Percentiles rank a stretch among this genome's conserved stretches.
Evolutionary conservation across 2,113 vertebrate species (phyloP).

Genomic region (Tinamus guttatus): DNA sequence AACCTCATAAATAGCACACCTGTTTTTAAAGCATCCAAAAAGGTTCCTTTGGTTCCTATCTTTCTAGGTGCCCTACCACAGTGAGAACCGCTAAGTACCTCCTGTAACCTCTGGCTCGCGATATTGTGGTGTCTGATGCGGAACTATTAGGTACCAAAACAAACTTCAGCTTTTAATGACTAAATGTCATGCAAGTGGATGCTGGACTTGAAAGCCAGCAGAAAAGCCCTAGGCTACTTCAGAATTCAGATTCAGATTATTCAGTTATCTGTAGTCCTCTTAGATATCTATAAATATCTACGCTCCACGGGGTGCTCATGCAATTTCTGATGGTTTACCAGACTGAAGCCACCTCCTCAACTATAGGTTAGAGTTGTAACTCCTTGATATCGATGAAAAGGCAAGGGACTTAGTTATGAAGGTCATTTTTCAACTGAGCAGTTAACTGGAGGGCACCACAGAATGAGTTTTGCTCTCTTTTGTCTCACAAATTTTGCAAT

Average conservation of each 20-base stretch:
- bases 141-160: slow-evolving; percentile 39
- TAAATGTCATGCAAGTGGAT: slow-evolving; percentile 47
- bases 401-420: slow-evolving; percentile 81
- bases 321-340: slow-evolving; percentile 75
- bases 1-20: not conserved
- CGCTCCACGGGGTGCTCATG: slow-evolving; percentile 61
- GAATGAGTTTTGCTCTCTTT: slow-evolving; percentile 72
- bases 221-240: slow-evolving; percentile 64
- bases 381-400: slow-evolving; percentile 72
- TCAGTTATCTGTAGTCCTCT: slow-evolving; percentile 63
- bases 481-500: slow-evolving; percentile 77
- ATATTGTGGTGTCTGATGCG: not conserved
- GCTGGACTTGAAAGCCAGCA: slow-evolving; percentile 56
- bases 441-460: slow-evolving; percentile 79
- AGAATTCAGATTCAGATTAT: slow-evolving; percentile 73
- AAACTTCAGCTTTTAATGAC: slow-evolving; percentile 57
- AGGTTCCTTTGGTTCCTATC: too few species aligned
- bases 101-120: not conserved
- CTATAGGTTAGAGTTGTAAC: slow-evolving; percentile 73
- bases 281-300: slow-evolving; percentile 74
- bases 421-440: slow-evolving; percentile 85
- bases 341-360: slow-evolving; percentile 69
- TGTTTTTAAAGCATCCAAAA: not conserved
- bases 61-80: not conserved
- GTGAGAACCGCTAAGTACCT: not conserved